Evolutionary conservation across 2,113 vertebrate species (phyloP).

Genomic region (Centropristis striata): DNA sequence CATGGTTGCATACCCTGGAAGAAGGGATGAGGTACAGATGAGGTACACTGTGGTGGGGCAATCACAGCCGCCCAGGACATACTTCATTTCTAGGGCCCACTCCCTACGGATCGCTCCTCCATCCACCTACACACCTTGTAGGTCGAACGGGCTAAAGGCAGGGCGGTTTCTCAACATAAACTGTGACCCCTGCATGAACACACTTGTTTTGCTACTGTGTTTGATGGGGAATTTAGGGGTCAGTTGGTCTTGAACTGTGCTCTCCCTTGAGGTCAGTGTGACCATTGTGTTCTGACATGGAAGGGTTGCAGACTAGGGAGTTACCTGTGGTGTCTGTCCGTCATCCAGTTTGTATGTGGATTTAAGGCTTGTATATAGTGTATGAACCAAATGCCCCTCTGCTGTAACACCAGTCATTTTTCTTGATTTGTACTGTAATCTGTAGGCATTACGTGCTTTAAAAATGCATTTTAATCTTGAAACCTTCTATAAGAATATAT

Average conservation of each 20-base stretch:
- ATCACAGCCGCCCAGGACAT: slow-evolving; percentile 65
- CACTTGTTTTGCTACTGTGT: slow-evolving; percentile 68
- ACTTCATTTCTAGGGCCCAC: slow-evolving; percentile 58
- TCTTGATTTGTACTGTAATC: slow-evolving; percentile 19
- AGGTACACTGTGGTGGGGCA: slow-evolving; percentile 63
- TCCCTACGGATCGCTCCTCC: slow-evolving; percentile 53
- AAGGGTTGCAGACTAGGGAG: slow-evolving; percentile 42
- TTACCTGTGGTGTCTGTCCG: slow-evolving; percentile 51
- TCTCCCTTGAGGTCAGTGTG: slow-evolving; percentile 58
- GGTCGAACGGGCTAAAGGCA: slow-evolving; percentile 67
- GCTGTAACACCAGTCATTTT: slow-evolving; percentile 20
- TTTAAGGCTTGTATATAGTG: neutral
- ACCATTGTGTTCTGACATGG: slow-evolving; percentile 57
- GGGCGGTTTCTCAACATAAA: slow-evolving; percentile 23
- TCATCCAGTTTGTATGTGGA: slow-evolving; percentile 43
- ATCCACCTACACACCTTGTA: slow-evolving; percentile 61
- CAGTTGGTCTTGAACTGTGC: slow-evolving; percentile 60
- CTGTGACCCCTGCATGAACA: slow-evolving; percentile 58
- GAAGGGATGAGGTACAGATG: slow-evolving; percentile 76
- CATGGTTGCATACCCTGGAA: slow-evolving; percentile 79
- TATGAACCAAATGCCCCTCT: neutral
- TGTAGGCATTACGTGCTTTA: slow-evolving; percentile 16
- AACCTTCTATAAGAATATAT: slow-evolving; percentile 23
- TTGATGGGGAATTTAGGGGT: slow-evolving; percentile 72
- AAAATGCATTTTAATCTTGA: slow-evolving; percentile 31